Evolutionary conservation across 2,888 invertebrate species (phyloP).

Genomic region (Cephus spinipes): DNA sequence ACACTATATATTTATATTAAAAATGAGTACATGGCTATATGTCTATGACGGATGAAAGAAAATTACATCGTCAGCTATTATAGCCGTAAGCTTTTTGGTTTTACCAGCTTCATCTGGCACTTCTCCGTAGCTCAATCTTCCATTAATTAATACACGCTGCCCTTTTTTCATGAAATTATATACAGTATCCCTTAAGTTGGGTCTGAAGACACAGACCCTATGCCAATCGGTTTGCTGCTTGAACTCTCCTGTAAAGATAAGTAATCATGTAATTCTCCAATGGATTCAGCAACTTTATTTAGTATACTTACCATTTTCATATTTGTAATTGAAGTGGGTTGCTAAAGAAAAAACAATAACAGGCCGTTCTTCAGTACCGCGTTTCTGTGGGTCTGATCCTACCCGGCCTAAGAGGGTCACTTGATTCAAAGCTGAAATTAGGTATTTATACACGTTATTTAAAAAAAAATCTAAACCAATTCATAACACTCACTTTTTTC

Average conservation of each 20-base stretch:
- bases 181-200: conserved; percentile 82
- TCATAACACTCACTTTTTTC: neutral
- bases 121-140: conserved; percentile 87
- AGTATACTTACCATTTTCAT: conserved; percentile 60
- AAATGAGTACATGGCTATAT: neutral
- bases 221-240: conserved; percentile 94
- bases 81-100: conserved; percentile 78
- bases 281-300: neutral
- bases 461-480: neutral
- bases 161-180: conserved; percentile 87
- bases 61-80: conserved; percentile 89
- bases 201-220: conserved; percentile 87
- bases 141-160: conserved; percentile 84
- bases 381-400: conserved; percentile 88
- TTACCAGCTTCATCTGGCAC: conserved; percentile 82
- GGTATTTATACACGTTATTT: neutral
- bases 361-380: conserved; percentile 85
- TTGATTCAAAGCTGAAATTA: conserved; percentile 79
- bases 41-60: conserved; percentile 73
- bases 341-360: conserved; percentile 91
- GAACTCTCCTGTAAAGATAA: conserved; percentile 76
- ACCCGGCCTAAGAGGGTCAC: conserved; percentile 88
- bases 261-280: neutral
- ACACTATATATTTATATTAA: neutral
- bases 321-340: conserved; percentile 87